Evolutionary conservation across 2,113 vertebrate genomes (phyloP).

Genomic region (Emydura subglobosa): DNA sequence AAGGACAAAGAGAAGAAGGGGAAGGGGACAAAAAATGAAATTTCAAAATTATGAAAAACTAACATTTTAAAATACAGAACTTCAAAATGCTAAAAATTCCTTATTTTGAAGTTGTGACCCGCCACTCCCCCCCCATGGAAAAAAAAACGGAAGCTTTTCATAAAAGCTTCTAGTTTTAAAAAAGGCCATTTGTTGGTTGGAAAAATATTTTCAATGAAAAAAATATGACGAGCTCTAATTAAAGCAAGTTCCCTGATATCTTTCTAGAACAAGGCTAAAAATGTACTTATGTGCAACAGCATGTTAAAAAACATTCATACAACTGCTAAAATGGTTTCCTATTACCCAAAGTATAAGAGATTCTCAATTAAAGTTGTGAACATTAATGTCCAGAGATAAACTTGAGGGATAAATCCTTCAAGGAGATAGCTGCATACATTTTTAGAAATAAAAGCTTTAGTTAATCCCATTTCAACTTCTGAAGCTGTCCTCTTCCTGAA

Average conservation of each 20-base stretch:
- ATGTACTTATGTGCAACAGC: neutral
- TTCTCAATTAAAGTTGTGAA: neutral
- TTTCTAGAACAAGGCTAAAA: neutral
- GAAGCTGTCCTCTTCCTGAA: neutral
- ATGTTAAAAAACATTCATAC: neutral
- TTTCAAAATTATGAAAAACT: neutral
- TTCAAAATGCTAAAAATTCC: neutral
- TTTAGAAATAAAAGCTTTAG: neutral
- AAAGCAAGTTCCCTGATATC: neutral
- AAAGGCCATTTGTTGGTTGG: neutral
- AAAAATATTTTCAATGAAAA: neutral
- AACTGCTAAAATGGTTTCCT: neutral
- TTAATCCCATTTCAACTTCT: neutral
- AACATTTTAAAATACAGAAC: neutral
- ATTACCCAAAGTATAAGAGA: neutral
- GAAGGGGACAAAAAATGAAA: neutral
- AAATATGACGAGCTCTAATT: neutral
- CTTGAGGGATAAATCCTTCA: neutral
- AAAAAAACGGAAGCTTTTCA: neutral
- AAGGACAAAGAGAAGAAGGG: neutral
- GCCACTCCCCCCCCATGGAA: neutral
- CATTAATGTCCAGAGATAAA: neutral
- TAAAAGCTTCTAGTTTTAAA: neutral
- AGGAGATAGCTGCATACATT: neutral
- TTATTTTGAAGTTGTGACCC: neutral